A percentile compares a stretch with the other conserved stretches of the same genome.
Evolutionary conservation across 1,140 invertebrate species (phyloP).

Genomic region (Sycobia sp.): DNA sequence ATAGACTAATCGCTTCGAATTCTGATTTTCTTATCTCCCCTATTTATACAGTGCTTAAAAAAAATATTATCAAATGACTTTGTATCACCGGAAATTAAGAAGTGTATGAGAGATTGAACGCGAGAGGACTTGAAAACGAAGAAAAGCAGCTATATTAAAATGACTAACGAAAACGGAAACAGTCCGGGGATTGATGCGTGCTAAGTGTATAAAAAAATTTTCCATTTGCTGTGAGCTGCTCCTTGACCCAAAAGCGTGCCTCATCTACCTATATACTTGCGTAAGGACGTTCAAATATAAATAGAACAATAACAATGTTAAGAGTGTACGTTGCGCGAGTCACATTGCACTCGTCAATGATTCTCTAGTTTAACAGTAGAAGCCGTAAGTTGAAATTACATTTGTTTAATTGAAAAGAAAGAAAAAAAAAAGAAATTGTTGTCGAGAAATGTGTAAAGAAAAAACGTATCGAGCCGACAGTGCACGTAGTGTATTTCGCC

Average conservation of each 20-base stretch:
- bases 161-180: not conserved
- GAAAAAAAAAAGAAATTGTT: not conserved
- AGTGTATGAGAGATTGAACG: not conserved
- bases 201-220: no score
- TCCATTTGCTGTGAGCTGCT: slow-evolving; percentile 56
- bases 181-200: no score
- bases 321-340: not conserved
- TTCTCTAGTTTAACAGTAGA: no score
- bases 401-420: not conserved
- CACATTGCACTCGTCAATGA: slow-evolving; percentile 3
- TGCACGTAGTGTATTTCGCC: slow-evolving; percentile 10
- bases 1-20: no score
- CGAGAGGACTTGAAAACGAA: not conserved
- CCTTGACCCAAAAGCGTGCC: slow-evolving; percentile 59
- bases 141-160: not conserved
- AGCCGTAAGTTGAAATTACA: no score
- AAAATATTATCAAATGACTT: no score
- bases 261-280: slow-evolving; percentile 39
- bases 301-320: not conserved
- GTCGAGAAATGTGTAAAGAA: not conserved
- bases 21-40: no score
- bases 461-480: not conserved
- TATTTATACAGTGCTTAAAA: no score
- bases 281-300: slow-evolving; percentile 11
- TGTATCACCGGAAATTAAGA: not conserved